A percentile compares a stretch with the other conserved stretches of the same genome.
Conservation (phyloP, 2,888 invertebrate genomes). For the Drosophila mimica region DNA sequence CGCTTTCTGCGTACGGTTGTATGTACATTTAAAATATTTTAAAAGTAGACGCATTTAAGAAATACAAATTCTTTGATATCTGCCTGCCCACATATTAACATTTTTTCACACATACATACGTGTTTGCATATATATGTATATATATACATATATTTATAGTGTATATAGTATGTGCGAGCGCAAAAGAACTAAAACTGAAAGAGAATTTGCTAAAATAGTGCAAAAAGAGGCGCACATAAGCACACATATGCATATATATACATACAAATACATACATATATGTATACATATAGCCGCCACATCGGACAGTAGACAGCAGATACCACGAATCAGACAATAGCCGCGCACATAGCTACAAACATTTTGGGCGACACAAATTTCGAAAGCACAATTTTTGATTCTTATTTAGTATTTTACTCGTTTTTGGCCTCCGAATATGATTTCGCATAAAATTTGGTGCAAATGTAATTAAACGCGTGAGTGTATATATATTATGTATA, state of each 20-base stretch:
- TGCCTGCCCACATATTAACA: slow-evolving; percentile 8
- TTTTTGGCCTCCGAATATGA: slow-evolving; percentile 18
- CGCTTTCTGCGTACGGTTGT: background rate
- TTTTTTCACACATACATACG: slow-evolving; percentile 6
- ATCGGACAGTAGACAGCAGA: slow-evolving; percentile 25
- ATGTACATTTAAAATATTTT: background rate
- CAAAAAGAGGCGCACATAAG: slow-evolving; percentile 34
- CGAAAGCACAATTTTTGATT: slow-evolving; percentile 41
- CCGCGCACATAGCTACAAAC: slow-evolving; percentile 42
- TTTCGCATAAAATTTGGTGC: slow-evolving; percentile 9
- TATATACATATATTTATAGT: background rate
- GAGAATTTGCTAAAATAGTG: slow-evolving; percentile 61
- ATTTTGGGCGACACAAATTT: slow-evolving; percentile 57
- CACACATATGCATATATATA: background rate
- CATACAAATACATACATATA: slow-evolving; percentile 1
- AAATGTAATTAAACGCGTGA: slow-evolving; percentile 14
- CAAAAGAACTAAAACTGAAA: slow-evolving; percentile 16
- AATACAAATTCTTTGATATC: slow-evolving; percentile 19
- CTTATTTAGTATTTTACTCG: slow-evolving; percentile 22
- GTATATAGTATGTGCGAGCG: slow-evolving; percentile 11
- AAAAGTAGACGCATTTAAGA: slow-evolving; percentile 16
- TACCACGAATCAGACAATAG: slow-evolving; percentile 60
- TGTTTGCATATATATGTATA: background rate
- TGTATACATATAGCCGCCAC: slow-evolving; percentile 10
- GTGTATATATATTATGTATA: background rate